Conservation (phyloP, 1,140 invertebrate species). For the Lordiphosa mommai region DNA sequence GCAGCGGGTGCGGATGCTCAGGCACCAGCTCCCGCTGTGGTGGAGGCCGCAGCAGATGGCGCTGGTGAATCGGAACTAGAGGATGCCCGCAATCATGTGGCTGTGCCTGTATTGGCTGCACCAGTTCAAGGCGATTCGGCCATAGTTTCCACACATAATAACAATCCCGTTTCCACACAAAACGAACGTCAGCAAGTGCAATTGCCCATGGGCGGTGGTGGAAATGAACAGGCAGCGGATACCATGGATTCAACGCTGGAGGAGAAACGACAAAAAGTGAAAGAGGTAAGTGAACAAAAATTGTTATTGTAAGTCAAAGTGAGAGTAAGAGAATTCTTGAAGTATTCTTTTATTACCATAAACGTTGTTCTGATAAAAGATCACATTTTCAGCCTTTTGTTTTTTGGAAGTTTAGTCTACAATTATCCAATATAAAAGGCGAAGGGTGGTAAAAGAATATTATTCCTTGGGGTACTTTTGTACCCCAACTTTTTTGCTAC, state of each 20-base stretch:
- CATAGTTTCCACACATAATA: conserved; percentile 19
- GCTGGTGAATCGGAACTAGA: not conserved
- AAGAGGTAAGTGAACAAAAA: conserved; percentile 49
- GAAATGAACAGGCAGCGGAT: conserved; percentile 30
- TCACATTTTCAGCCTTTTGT: too few relatives aligned
- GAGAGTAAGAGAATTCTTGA: not conserved
- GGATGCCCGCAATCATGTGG: conserved; percentile 25
- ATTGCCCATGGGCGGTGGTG: conserved; percentile 40
- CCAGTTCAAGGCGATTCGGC: conserved; percentile 15
- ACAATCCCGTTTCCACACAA: not conserved
- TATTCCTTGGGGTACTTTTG: too few relatives aligned
- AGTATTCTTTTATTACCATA: not conserved
- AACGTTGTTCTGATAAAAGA: too few relatives aligned
- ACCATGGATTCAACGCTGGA: conserved; percentile 34
- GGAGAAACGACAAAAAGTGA: conserved; percentile 57
- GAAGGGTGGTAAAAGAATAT: too few relatives aligned
- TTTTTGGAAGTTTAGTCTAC: too few relatives aligned
- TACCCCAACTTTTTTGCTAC: too few relatives aligned
- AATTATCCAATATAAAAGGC: too few relatives aligned
- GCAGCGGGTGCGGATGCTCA: conserved; percentile 24
- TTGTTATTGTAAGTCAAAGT: not conserved
- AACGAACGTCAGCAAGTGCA: conserved; percentile 25
- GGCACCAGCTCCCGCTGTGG: conserved; percentile 43
- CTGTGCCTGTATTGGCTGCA: conserved; percentile 33
- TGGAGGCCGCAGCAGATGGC: conserved; percentile 18